Conservation (phyloP, 2,797 vertebrate genomes). For the Limnodromus scolopaceus region DNA sequence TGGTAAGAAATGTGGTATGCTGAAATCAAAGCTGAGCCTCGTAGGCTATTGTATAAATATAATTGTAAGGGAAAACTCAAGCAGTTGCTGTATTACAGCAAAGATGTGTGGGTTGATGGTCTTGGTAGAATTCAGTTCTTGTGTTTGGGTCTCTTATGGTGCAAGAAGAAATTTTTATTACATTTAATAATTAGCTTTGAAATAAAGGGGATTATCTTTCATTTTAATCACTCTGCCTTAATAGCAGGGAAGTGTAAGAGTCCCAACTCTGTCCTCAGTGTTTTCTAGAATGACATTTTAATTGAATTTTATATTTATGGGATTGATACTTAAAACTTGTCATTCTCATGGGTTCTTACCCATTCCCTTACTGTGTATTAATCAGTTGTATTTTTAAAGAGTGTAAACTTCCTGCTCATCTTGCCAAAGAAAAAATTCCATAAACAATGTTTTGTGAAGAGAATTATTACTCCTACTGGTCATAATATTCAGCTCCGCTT, state of each 20-base stretch:
- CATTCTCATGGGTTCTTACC: not conserved
- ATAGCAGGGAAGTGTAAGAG: not conserved
- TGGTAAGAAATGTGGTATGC: not conserved
- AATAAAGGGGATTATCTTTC: constrained; percentile 7
- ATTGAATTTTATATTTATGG: constrained; percentile 14
- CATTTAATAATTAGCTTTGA: constrained; percentile 21
- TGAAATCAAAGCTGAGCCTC: constrained; percentile 4
- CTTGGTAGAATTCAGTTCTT: not conserved
- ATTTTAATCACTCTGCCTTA: constrained; percentile 26
- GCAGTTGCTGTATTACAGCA: not conserved
- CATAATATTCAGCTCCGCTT: not conserved
- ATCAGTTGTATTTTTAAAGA: not conserved
- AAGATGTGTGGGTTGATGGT: not conserved
- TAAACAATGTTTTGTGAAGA: not conserved
- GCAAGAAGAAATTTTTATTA: constrained; percentile 1
- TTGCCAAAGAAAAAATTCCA: not conserved
- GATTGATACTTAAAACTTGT: not conserved
- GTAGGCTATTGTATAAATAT: not conserved
- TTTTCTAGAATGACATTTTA: not conserved
- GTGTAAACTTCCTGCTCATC: not conserved
- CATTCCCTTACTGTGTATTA: not conserved
- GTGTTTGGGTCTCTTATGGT: not conserved
- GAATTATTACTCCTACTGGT: not conserved
- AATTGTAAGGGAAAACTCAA: not conserved
- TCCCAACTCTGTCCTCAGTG: not conserved